Conservation (phyloP, 2,797 vertebrate species). For the Neosilurus hyrtlii region DNA sequence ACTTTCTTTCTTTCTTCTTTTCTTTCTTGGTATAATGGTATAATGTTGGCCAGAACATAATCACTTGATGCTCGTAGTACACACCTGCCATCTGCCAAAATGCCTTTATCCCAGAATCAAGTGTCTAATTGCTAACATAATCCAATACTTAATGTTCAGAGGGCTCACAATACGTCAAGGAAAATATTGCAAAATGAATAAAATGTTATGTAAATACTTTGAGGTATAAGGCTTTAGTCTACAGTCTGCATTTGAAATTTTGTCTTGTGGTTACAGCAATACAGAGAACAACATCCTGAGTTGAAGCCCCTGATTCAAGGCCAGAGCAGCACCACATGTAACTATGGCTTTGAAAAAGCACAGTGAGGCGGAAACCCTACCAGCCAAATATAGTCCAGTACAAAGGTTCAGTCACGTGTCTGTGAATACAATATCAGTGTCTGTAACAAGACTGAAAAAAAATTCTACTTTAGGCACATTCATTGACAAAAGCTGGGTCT, state of each 20-base stretch:
- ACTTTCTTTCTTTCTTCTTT: no score
- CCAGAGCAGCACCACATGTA: neutral
- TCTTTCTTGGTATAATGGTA: no score
- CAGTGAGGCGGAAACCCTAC: conserved; percentile 10
- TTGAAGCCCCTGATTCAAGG: neutral
- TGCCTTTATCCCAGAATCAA: neutral
- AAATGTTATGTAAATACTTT: neutral
- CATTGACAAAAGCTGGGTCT: no score
- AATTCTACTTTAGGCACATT: no score
- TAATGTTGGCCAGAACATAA: neutral
- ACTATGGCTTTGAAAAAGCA: neutral
- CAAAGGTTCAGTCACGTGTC: conserved; percentile 6
- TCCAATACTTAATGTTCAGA: neutral
- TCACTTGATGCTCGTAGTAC: neutral
- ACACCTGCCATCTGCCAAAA: neutral
- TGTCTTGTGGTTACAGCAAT: neutral
- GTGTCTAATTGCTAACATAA: neutral
- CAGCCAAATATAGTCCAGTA: conserved; percentile 11
- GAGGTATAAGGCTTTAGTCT: neutral
- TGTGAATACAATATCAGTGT: neutral
- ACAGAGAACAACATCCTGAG: neutral
- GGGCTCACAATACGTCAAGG: neutral
- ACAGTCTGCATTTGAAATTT: neutral
- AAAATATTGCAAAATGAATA: neutral
- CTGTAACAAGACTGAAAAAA: no score